A percentile compares a stretch with the other conserved stretches of the same genome.
phyloP scores from a whole-genome alignment of 64 coral and sea anemone genomes.

The Actinia tenebrosa region DNA sequence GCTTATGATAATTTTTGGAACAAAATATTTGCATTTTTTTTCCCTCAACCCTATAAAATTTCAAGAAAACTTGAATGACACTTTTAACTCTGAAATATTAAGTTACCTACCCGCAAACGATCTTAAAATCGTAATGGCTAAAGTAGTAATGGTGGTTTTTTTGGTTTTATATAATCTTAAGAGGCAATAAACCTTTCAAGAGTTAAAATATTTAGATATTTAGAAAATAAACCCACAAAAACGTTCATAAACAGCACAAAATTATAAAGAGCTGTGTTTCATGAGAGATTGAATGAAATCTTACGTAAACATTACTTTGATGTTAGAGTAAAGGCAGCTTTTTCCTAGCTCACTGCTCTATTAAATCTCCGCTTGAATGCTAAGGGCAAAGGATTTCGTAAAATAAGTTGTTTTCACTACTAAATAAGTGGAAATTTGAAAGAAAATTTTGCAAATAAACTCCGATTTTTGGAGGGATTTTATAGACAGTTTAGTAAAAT shows the following conservation, averaged over 20 bases:
- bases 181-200: not conserved
- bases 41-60: not conserved
- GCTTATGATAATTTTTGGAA: not conserved
- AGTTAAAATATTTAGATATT: constrained; percentile 3
- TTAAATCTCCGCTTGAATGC: not conserved
- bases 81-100: not conserved
- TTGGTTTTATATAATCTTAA: not conserved
- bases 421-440: not conserved
- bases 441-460: not conserved
- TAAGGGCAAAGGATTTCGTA: not conserved
- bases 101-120: not conserved
- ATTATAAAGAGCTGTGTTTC: not conserved
- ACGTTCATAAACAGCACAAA: not conserved
- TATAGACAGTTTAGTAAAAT: not conserved
- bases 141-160: not conserved
- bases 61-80: not conserved
- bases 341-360: not conserved
- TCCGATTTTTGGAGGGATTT: not conserved
- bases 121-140: not conserved
- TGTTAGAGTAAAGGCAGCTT: not conserved
- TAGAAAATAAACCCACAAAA: constrained; percentile 3
- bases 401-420: not conserved
- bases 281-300: constrained; percentile 4
- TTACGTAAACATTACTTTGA: not conserved
- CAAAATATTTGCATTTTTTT: not conserved